Conservation (phyloP, 53 echinoderm and acorn worm genomes). For the Paracentrotus lividus region DNA sequence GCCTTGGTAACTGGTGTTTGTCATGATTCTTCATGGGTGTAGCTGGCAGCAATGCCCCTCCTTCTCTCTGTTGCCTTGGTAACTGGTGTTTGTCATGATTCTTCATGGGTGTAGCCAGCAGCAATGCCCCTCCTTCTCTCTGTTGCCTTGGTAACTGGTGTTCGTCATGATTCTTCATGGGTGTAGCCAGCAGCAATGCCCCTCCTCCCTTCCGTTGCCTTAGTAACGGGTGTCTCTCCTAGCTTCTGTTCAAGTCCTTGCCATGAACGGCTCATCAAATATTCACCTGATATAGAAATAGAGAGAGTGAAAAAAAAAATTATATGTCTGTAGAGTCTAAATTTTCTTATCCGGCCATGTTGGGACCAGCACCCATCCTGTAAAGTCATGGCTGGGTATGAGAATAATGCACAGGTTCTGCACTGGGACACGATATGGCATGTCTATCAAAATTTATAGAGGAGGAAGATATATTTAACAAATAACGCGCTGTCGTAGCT, state of each 20-base stretch:
- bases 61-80: slow-evolving; percentile 83
- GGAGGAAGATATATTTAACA: no score
- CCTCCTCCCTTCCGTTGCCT: slow-evolving; percentile 83
- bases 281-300: slow-evolving; percentile 69
- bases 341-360: no score
- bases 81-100: slow-evolving; percentile 64
- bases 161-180: slow-evolving; percentile 73
- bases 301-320: background rate
- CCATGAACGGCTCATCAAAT: slow-evolving; percentile 87
- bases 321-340: no score
- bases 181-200: slow-evolving; percentile 96
- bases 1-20: slow-evolving; percentile 74
- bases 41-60: slow-evolving; percentile 92
- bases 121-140: slow-evolving; percentile 93
- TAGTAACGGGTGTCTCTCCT: slow-evolving; percentile 84
- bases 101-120: slow-evolving; percentile 89
- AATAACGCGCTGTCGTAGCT: no score
- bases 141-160: slow-evolving; percentile 74
- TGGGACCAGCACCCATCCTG: no score
- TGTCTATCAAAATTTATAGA: no score
- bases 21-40: slow-evolving; percentile 78
- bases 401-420: no score
- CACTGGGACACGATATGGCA: no score
- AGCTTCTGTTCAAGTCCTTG: slow-evolving; percentile 94
- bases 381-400: no score